These are phyloP conservation scores for Trachymyrmex cornetzi DNA, from an alignment of 1,140 invertebrate genomes.

Conservation along the genomic window DNA sequence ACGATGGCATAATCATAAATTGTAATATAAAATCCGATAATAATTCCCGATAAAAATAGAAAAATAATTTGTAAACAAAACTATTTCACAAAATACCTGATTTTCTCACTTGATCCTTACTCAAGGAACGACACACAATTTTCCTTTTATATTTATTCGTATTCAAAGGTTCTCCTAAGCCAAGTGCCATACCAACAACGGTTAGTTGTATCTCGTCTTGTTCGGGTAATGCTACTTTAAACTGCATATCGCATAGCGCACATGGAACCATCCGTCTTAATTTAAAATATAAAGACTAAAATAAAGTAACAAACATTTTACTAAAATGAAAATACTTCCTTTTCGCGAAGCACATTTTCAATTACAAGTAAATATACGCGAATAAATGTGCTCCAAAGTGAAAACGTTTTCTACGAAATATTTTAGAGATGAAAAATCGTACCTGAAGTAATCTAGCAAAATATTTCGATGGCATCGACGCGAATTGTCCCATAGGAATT, in stretches of 20 bases:
- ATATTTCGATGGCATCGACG: conserved; percentile 87
- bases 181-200: conserved; percentile 91
- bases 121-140: conserved; percentile 77
- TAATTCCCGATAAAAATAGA: conserved; percentile 17
- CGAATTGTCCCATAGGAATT: conserved; percentile 87
- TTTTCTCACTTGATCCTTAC: conserved; percentile 84
- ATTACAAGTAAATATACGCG: neutral
- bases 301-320: conserved; percentile 45
- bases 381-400: neutral
- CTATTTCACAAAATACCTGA: conserved; percentile 69
- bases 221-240: conserved; percentile 93
- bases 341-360: neutral
- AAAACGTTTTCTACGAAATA: neutral
- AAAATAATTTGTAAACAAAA: conserved; percentile 16
- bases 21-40: conserved; percentile 27
- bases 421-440: conserved; percentile 13
- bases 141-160: conserved; percentile 84
- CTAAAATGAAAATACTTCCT: neutral
- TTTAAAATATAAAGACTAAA: conserved; percentile 94
- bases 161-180: conserved; percentile 89
- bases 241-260: conserved; percentile 92
- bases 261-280: conserved; percentile 94
- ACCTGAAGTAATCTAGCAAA: conserved; percentile 90
- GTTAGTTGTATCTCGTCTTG: conserved; percentile 96
- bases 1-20: neutral